These are phyloP conservation scores for Aurelia sp. DNA, from an alignment of 30 jellyfish, hydroid and myxozoan species.

Conservation along the genomic window DNA sequence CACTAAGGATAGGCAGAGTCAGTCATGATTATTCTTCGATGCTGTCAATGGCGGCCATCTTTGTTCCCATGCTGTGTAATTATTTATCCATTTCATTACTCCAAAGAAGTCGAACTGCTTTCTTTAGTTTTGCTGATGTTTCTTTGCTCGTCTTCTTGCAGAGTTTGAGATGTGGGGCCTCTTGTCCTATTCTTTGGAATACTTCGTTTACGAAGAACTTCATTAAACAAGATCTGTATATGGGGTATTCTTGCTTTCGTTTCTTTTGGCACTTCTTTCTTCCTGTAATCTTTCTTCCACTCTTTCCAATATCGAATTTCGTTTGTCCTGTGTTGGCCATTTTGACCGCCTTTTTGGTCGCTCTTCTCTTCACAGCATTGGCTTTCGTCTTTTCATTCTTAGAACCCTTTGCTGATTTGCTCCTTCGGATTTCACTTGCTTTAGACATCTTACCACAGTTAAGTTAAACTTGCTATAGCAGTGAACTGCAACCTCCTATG, in stretches of 20 bases:
- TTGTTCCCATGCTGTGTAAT: slow-evolving; percentile 89
- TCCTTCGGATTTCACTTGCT: too few relatives aligned
- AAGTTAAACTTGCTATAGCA: too few relatives aligned
- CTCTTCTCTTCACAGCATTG: too few relatives aligned
- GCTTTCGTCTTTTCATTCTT: too few relatives aligned
- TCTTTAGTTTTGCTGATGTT: slow-evolving; percentile 77
- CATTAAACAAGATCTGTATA: slow-evolving; percentile 71
- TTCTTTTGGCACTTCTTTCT: slow-evolving; percentile 41
- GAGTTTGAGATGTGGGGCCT: slow-evolving; percentile 78
- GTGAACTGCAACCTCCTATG: too few relatives aligned
- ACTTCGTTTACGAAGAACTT: slow-evolving; percentile 79
- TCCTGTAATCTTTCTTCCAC: slow-evolving; percentile 27
- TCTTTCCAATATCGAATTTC: slow-evolving; percentile 26
- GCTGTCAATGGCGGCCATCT: slow-evolving; percentile 87
- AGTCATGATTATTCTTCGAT: neutral
- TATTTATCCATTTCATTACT: slow-evolving; percentile 91
- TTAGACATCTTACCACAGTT: too few relatives aligned
- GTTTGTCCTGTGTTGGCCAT: too few relatives aligned
- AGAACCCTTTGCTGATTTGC: too few relatives aligned
- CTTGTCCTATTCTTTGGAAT: slow-evolving; percentile 84
- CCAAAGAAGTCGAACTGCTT: slow-evolving; percentile 76
- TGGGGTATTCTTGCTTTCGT: slow-evolving; percentile 48
- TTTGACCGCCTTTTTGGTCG: too few relatives aligned
- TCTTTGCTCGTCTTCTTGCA: slow-evolving; percentile 73
- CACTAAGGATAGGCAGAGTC: too few relatives aligned